Evolutionary conservation across 2,888 invertebrate species (phyloP).

Genomic region (Ophion obscuratus): DNA sequence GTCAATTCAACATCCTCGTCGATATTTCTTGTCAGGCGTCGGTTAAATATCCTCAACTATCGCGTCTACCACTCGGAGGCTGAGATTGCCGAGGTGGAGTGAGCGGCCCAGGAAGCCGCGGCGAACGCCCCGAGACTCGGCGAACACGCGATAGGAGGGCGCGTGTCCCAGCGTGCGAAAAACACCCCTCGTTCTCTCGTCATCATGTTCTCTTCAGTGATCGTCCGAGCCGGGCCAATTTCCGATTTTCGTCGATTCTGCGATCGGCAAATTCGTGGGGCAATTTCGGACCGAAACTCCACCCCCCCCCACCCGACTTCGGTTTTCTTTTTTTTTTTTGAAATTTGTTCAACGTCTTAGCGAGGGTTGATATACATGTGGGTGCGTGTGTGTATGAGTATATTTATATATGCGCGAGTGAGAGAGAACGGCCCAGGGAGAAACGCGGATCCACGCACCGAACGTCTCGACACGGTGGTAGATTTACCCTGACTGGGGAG

Average conservation of each 20-base stretch:
- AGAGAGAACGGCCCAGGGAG: slow-evolving; percentile 27
- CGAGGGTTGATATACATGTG: no score
- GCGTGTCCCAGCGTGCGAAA: slow-evolving; percentile 14
- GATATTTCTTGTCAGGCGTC: no score
- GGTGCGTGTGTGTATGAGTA: not conserved
- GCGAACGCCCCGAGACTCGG: not conserved
- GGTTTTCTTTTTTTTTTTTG: not conserved
- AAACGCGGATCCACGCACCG: slow-evolving; percentile 69
- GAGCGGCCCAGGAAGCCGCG: not conserved
- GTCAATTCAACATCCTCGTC: no score
- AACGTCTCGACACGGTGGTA: slow-evolving; percentile 82
- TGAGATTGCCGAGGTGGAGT: no score
- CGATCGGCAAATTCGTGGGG: no score
- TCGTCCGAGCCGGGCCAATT: no score
- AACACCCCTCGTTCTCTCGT: slow-evolving; percentile 39
- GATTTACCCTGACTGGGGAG: slow-evolving; percentile 83
- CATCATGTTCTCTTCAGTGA: not conserved
- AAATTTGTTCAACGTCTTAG: not conserved
- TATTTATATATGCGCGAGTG: slow-evolving; percentile 71
- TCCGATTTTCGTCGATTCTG: no score
- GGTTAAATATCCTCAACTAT: no score
- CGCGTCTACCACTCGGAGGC: no score
- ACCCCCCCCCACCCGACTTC: no score
- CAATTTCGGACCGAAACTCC: no score
- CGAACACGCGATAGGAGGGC: slow-evolving; percentile 2